Base-by-base conservation (phyloP, 2,888 invertebrate species). In the Mythimna loreyi region DNA sequence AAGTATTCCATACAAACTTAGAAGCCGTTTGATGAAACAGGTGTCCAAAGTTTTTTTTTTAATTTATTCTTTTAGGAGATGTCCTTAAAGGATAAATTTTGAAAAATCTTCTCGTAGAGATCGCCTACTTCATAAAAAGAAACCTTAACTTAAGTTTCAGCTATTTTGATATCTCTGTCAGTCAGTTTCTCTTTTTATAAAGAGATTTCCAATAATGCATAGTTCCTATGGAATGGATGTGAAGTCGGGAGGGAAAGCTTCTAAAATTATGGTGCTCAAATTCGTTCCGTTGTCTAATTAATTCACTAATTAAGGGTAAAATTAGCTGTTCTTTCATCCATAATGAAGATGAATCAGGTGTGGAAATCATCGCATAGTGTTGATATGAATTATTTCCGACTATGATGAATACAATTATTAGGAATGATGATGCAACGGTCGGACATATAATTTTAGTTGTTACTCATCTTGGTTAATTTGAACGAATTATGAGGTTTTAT, bases 261-360 rank as follows among this genome's bases (percentile, higher is more conserved):
- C 13, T 49, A 23, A 49, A 49, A 19, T 21, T 55, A 33, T 19
- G n/a, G 25, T 30, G 21, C n/a, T 19, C 25, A 33, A 52, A 74
- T 63, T 74, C 16, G 59, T 75, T 57, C 13, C 45, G 16, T 3
- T 45, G 23, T 30, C 57, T 69, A 43, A 64, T 75, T 52, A 53
- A 58, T 65, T 61, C 43, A 58, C 45, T 49, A 21, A 40, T 68
- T 59, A 19, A 30, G 30, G 62, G 25, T 59, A 59, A 49, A 76
- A 61, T 67, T 72, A 62, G 64, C 47, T 30, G n/a, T 40, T 47
- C 72, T 78, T 77, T 61, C 56, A 57, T 64, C 52, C 47, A 11
- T 67, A 67, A 67, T 67, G 67, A 62, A 78, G 57, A 72, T 67
- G 28, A 59, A 72, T 67, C 36, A 64, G 36, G 21, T 13, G n/a